These are phyloP conservation scores for Heliconius eleuchia DNA, from an alignment of 1,140 invertebrate genomes.

Conservation along the genomic window DNA sequence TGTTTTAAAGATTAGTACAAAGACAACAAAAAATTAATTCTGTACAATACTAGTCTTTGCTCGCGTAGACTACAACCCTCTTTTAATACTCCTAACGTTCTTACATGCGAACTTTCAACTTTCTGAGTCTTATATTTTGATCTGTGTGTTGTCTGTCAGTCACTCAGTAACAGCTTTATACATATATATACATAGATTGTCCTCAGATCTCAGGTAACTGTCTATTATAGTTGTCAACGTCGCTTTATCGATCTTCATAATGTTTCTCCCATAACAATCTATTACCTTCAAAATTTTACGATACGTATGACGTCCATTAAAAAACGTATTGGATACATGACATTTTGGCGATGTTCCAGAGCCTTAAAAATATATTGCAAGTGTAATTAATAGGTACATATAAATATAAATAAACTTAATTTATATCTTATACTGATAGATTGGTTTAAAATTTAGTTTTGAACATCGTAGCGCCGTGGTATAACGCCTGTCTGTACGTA, in stretches of 20 bases:
- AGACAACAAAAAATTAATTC: no score
- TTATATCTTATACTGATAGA: slow-evolving; percentile 1
- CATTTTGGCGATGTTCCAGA: slow-evolving; percentile 23
- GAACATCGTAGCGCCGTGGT: no score
- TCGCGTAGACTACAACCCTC: no score
- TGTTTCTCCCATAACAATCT: slow-evolving; percentile 41
- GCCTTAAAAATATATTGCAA: slow-evolving; percentile 22
- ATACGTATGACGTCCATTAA: slow-evolving; percentile 21
- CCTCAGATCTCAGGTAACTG: background rate
- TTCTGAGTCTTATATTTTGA: no score
- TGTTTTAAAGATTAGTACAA: background rate
- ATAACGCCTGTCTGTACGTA: no score
- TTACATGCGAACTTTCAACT: no score
- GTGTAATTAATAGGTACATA: slow-evolving; percentile 4
- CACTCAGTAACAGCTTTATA: no score
- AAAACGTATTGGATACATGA: slow-evolving; percentile 26
- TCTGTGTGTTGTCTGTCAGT: no score
- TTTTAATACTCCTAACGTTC: no score
- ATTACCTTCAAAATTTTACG: slow-evolving; percentile 29
- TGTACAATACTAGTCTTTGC: no score
- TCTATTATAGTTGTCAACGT: background rate
- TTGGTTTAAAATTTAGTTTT: background rate
- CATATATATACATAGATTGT: background rate
- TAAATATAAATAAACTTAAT: slow-evolving; percentile 7
- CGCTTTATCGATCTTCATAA: slow-evolving; percentile 29